These are phyloP conservation scores for Athene cunicularia DNA, from an alignment of 2,113 vertebrate species.

Conservation along the genomic window DNA sequence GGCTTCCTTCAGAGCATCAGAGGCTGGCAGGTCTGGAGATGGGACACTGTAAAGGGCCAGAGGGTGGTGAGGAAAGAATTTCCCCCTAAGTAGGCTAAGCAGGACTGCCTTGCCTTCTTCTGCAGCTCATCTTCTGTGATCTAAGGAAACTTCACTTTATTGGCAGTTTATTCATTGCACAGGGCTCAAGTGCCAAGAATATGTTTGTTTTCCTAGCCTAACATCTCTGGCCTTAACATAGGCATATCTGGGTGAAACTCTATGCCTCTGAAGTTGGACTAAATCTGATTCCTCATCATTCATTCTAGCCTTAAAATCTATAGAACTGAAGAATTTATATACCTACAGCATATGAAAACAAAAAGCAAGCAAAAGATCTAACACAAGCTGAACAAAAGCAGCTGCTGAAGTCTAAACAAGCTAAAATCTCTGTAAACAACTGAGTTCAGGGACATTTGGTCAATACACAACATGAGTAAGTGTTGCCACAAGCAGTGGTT, in stretches of 20 bases:
- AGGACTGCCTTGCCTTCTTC: not conserved
- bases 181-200: not conserved
- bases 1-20: not conserved
- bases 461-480: not conserved
- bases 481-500: not conserved
- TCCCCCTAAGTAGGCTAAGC: not conserved
- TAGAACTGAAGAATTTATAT: not conserved
- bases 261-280: not conserved
- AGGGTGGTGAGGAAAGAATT: not conserved
- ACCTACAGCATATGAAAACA: not conserved
- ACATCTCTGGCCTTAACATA: not conserved
- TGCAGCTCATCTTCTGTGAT: not conserved
- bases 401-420: not conserved
- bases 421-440: not conserved
- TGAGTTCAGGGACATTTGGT: not conserved
- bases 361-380: not conserved
- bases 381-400: not conserved
- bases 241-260: not conserved
- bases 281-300: not conserved
- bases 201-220: not conserved
- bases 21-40: not conserved
- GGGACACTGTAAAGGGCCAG: not conserved
- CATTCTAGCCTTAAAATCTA: not conserved
- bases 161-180: not conserved
- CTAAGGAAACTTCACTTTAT: not conserved